phyloP scores from a whole-genome alignment of 2,888 invertebrate genomes.

The Andrena bicolor region DNA sequence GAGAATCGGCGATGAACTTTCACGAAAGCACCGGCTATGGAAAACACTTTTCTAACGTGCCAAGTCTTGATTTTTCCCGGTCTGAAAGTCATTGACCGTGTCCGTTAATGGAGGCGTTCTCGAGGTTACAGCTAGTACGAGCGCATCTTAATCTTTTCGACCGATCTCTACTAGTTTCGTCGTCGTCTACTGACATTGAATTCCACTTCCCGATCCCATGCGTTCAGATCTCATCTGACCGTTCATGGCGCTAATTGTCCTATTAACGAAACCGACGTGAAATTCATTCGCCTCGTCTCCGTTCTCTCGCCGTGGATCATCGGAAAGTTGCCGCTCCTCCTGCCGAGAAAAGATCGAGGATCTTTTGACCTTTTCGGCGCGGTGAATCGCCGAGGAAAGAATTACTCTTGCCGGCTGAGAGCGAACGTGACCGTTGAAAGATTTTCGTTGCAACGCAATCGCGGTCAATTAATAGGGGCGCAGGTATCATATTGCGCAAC shows the following conservation, averaged over 20 bases:
- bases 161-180: constrained; percentile 50
- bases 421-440: constrained; percentile 7
- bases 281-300: background rate
- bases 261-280: too few species aligned
- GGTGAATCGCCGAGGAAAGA: constrained; percentile 40
- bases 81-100: constrained; percentile 73
- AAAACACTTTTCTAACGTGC: constrained; percentile 69
- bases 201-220: constrained; percentile 72
- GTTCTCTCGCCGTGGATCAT: constrained; percentile 21
- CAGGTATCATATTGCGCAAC: constrained; percentile 22
- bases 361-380: constrained; percentile 64
- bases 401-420: constrained; percentile 40
- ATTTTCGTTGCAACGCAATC: constrained; percentile 34
- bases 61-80: constrained; percentile 64
- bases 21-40: constrained; percentile 62
- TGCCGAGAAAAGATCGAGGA: constrained; percentile 28
- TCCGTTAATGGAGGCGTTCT: constrained; percentile 59
- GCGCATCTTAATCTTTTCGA: constrained; percentile 64
- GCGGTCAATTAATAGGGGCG: constrained; percentile 9
- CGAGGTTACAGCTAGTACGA: constrained; percentile 35
- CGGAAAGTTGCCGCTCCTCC: constrained; percentile 44
- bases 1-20: constrained; percentile 58
- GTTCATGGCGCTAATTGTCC: too few species aligned
- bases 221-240: constrained; percentile 30
- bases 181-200: constrained; percentile 73